These are phyloP conservation scores for Paramormyrops hopkinsi DNA, from an alignment of 2,797 vertebrate species.

Conservation along the genomic window DNA sequence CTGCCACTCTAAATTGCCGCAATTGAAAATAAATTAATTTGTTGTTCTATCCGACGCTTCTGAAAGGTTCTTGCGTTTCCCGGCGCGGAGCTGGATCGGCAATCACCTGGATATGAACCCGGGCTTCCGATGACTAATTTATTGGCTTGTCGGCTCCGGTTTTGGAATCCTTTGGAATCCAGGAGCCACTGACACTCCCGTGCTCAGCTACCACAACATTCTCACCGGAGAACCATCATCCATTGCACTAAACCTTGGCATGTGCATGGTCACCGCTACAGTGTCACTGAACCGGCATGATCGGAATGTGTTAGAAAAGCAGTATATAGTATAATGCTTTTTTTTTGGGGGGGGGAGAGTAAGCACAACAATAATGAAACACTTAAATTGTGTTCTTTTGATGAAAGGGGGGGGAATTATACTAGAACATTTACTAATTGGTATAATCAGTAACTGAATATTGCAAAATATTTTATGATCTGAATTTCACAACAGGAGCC, in stretches of 20 bases:
- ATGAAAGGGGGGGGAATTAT: background rate
- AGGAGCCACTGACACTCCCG: background rate
- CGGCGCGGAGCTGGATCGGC: background rate
- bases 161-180: background rate
- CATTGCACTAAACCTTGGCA: background rate
- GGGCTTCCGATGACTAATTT: background rate
- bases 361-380: background rate
- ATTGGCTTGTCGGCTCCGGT: too few species aligned
- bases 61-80: background rate
- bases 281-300: background rate
- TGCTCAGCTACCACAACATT: background rate
- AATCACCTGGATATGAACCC: conserved; percentile 6
- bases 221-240: background rate
- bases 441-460: background rate
- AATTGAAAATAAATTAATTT: conserved; percentile 16
- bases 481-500: background rate
- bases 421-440: background rate
- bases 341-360: background rate
- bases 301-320: background rate
- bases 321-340: background rate
- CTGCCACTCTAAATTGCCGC: background rate
- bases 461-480: background rate
- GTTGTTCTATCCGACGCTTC: background rate
- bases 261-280: background rate
- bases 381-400: background rate